Conservation (phyloP, 2,888 invertebrate genomes). For the Xylota sylvarum region DNA sequence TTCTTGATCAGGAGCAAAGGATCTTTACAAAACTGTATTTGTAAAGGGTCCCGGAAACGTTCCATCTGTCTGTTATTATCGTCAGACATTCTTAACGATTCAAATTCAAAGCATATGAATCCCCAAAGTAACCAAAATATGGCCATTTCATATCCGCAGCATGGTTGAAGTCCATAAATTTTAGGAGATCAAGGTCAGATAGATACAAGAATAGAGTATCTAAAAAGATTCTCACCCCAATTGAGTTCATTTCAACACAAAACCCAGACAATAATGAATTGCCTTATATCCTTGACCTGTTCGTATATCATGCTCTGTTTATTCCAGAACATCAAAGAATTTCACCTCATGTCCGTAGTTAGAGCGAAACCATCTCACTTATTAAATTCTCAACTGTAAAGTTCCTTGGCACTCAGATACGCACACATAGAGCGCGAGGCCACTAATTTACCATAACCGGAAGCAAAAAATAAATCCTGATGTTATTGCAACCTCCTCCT, state of each 20-base stretch:
- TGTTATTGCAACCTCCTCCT: slow-evolving; percentile 31
- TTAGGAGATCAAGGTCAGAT: too few species aligned
- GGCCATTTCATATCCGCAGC: too few species aligned
- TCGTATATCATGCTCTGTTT: background rate
- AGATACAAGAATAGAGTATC: too few species aligned
- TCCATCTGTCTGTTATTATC: too few species aligned
- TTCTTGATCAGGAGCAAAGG: too few species aligned
- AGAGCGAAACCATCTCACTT: slow-evolving; percentile 5
- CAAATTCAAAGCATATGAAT: too few species aligned
- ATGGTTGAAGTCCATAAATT: too few species aligned
- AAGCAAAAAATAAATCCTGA: slow-evolving; percentile 47
- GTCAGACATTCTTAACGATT: too few species aligned
- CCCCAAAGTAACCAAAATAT: too few species aligned
- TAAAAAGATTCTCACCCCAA: too few species aligned
- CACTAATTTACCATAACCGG: slow-evolving; percentile 56
- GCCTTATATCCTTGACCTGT: background rate
- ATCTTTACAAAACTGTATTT: too few species aligned
- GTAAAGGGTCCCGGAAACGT: too few species aligned
- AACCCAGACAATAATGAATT: background rate
- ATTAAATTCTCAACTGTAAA: slow-evolving; percentile 48
- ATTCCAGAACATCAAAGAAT: background rate
- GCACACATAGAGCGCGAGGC: slow-evolving; percentile 10
- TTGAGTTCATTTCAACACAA: background rate
- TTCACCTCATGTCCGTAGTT: background rate
- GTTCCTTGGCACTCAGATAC: slow-evolving; percentile 2